Base-by-base conservation (phyloP, 2,797 vertebrate species). In the Hirundo rustica region DNA sequence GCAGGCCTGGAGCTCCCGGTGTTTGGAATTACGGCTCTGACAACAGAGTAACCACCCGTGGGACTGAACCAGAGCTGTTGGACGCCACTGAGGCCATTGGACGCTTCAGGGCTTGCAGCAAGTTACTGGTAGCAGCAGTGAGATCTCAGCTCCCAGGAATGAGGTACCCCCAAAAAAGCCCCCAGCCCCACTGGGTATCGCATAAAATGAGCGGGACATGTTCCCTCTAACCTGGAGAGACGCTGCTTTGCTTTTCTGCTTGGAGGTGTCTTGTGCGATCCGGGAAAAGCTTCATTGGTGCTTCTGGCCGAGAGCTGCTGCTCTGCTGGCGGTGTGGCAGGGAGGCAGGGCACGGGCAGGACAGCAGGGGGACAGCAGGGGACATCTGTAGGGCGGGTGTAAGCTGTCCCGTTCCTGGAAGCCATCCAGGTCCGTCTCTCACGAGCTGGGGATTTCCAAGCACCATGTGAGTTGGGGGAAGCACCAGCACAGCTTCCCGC, bases 401-500 rank as follows among this genome's bases (percentile, higher is more conserved):
- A 16, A 22, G 42, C 1, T 0, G 45, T 45, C 19, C 20, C 0
- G 0, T 55, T 84, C 27, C 62, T 83, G 89, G 76, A 84, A 84
- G 30, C 32, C 0, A 0, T 36, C 60, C 45, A 36, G 27, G 38
- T 30, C 67, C 0, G 0, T 44, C 93, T 85, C n/a, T 57, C 47
- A 68, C 0, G 19, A 89, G 48, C 45, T 26, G 88, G 93, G 95
- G 95, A 80, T 95, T 96, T 90, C 85, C 23, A 3, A 88, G 72
- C 6, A 1, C 26, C 44, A 32, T 48, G 45, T 15, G 11, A 85
- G 75, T n/a, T 6, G 2, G 36, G 61, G 83, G 65, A 95, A 88
- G 50, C 79, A 67, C 61, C 42, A 36, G 68, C 6, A 5, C 10
- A 13, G 36, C 55, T 87, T 85, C 60, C 51, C 1, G 0, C 71